Conservation (phyloP, 2,888 invertebrate genomes). For the Eurytoma adleriae region DNA sequence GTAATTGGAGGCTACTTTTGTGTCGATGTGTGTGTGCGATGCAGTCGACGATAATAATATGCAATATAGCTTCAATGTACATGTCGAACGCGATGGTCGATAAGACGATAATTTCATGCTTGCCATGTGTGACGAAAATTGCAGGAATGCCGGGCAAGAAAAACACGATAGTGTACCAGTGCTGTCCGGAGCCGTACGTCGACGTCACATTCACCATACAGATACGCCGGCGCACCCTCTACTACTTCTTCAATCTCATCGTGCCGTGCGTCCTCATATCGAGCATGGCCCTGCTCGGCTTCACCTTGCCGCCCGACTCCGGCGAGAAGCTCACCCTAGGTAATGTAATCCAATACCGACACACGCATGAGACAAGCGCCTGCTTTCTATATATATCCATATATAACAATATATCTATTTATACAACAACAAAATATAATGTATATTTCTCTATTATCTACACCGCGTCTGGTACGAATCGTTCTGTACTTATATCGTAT, state of each 20-base stretch:
- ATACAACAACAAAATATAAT: constrained; percentile 5
- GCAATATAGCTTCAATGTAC: not conserved
- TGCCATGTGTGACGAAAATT: constrained; percentile 27
- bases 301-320: constrained; percentile 98
- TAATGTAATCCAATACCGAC: constrained; percentile 77
- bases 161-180: constrained; percentile 93
- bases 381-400: constrained; percentile 26
- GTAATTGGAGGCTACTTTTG: too few relatives aligned
- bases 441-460: constrained; percentile 4
- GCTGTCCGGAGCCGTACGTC: constrained; percentile 95
- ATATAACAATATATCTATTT: constrained; percentile 21
- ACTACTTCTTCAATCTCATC: constrained; percentile 99
- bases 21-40: too few relatives aligned
- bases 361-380: constrained; percentile 52
- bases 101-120: constrained; percentile 13
- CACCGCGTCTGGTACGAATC: constrained; percentile 1
- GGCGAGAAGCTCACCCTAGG: constrained; percentile 97
- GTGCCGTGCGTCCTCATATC: constrained; percentile 99
- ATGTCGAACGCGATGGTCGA: not conserved
- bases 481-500: constrained; percentile 3
- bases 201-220: constrained; percentile 98
- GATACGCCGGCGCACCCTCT: constrained; percentile 96
- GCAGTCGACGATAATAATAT: not conserved
- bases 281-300: constrained; percentile 98
- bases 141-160: constrained; percentile 94